Percentiles rank a stretch among this genome's conserved stretches.
Evolutionary conservation across 1,140 invertebrate genomes (phyloP).

Genomic region (Drosophila bifasciata): DNA sequence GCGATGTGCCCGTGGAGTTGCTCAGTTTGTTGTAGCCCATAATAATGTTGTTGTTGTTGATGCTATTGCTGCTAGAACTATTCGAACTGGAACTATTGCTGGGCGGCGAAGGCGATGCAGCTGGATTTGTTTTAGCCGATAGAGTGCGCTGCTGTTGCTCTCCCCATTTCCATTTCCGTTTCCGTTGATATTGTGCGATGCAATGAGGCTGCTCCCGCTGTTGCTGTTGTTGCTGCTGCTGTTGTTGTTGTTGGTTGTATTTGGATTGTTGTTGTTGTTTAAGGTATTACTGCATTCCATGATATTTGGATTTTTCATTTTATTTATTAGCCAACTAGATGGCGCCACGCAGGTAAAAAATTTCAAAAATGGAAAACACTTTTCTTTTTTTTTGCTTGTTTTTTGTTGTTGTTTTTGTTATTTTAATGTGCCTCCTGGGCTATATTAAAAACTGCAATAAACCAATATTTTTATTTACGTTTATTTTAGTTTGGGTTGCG

Average conservation of each 20-base stretch:
- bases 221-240: conserved; percentile 26
- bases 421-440: conserved; percentile 77
- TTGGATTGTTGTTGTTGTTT: conserved; percentile 46
- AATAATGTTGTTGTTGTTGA: conserved; percentile 23
- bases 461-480: conserved; percentile 49
- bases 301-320: conserved; percentile 81
- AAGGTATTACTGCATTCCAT: conserved; percentile 74
- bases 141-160: conserved; percentile 44
- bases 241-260: conserved; percentile 23
- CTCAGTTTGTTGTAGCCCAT: conserved; percentile 49
- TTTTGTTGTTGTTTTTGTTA: conserved; percentile 43
- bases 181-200: conserved; percentile 68
- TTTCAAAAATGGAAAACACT: conserved; percentile 8
- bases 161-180: conserved; percentile 72
- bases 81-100: neutral
- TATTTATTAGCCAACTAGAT: conserved; percentile 74
- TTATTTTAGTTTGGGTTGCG: conserved; percentile 30
- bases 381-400: conserved; percentile 27
- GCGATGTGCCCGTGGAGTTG: conserved; percentile 56
- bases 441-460: conserved; percentile 69
- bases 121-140: conserved; percentile 46
- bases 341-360: conserved; percentile 57
- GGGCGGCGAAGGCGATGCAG: conserved; percentile 39
- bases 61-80: conserved; percentile 25
- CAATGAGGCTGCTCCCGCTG: conserved; percentile 33